A percentile compares a stretch with the other conserved stretches of the same genome.
Conservation (phyloP, 2,113 vertebrate genomes). For the Neogobius melanostomus region DNA sequence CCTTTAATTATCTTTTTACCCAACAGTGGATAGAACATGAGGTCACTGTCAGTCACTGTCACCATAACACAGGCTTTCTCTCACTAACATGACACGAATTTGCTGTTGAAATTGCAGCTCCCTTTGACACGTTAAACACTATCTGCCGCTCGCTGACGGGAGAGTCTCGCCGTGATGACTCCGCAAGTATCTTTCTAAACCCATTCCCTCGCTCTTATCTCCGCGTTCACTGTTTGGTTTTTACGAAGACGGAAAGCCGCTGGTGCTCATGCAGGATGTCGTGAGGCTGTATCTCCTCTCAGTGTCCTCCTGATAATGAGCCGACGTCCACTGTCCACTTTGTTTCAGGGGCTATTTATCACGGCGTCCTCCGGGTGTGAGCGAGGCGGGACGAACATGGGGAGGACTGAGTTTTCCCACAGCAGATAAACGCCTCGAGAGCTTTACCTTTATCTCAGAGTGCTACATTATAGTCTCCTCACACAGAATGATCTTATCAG, state of each 20-base stretch:
- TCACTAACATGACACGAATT: neutral
- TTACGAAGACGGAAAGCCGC: constrained; percentile 43
- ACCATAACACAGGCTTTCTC: neutral
- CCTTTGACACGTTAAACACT: neutral
- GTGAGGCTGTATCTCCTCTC: constrained; percentile 14
- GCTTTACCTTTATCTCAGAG: neutral
- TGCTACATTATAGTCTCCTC: neutral
- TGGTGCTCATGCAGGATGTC: constrained; percentile 26
- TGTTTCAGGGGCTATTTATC: constrained; percentile 40
- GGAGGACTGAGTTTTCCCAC: neutral
- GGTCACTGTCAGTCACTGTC: neutral
- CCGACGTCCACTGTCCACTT: constrained; percentile 31
- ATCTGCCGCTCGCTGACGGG: neutral
- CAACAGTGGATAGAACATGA: neutral
- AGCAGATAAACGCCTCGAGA: neutral
- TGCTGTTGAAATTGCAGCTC: neutral
- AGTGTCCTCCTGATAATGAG: constrained; percentile 51
- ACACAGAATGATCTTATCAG: neutral
- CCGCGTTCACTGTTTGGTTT: constrained; percentile 28
- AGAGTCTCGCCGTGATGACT: neutral
- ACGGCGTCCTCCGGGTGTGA: constrained; percentile 31
- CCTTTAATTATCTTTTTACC: no score
- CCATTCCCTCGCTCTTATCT: neutral
- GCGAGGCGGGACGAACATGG: constrained; percentile 12
- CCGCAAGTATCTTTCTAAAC: neutral